phyloP scores from a whole-genome alignment of 2,113 vertebrate species.

The Calypte anna region DNA sequence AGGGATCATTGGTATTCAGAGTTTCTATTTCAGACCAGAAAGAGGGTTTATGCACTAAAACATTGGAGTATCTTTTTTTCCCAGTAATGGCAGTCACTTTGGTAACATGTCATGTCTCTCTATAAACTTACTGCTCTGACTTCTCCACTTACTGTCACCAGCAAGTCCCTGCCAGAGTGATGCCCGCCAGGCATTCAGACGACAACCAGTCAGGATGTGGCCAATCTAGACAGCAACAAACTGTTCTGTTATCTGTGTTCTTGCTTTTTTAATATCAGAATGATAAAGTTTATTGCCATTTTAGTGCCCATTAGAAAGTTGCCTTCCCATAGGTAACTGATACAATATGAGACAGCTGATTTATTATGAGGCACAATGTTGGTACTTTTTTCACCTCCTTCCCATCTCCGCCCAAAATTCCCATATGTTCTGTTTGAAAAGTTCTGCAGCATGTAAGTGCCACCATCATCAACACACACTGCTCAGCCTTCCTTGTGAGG shows the following conservation, averaged over 20 bases:
- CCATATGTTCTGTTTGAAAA: neutral
- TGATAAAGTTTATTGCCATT: neutral
- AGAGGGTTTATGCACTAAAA: neutral
- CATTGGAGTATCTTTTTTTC: neutral
- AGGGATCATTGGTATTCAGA: neutral
- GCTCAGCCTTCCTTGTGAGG: neutral
- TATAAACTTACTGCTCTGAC: neutral
- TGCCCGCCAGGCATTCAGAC: neutral
- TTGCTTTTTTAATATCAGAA: neutral
- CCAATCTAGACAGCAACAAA: neutral
- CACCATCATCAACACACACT: neutral
- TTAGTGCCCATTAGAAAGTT: neutral
- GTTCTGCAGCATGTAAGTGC: neutral
- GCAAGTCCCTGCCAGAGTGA: neutral
- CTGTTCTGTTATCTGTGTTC: neutral
- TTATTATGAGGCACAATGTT: conserved; percentile 14
- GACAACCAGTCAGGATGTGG: neutral
- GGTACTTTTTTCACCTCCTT: conserved; percentile 37
- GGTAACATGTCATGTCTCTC: neutral
- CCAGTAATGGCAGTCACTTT: neutral
- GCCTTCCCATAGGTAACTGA: neutral
- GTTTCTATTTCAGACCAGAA: neutral
- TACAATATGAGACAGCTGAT: conserved; percentile 24
- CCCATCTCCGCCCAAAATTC: neutral
- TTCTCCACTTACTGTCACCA: neutral